Base-by-base conservation (phyloP, 2,113 vertebrate species). In the Halcyon senegalensis region DNA sequence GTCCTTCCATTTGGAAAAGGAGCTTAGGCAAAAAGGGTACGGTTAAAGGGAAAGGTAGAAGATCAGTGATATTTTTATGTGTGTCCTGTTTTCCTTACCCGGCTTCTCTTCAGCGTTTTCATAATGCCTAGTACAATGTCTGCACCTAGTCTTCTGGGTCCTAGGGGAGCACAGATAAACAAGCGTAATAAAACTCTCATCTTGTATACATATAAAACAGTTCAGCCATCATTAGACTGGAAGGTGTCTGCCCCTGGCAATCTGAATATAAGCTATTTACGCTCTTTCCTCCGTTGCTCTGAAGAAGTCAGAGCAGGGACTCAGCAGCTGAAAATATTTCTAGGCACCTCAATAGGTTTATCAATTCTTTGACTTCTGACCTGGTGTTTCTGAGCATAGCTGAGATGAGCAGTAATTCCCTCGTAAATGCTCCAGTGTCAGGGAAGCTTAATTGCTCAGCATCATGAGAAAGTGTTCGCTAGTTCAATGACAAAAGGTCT, bases 401-500 rank as follows among this genome's bases (percentile, higher is more conserved):
- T 83, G 80, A 89, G 95, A 87, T 44, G 80, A 66, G 55, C n/a
- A 13, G 70, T 89, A 95, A 92, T 96, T 96, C 94, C 62, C 43
- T 79, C 86, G 79, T 79, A 92, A 95, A 92, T 4, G 8, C 55
- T 62, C 16, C 70, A n/a, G 69, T 92, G 87, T 94, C 67, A 66
- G 80, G n/a, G 63, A 87, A 44, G 59, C 75, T 87, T 97, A 93
- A 97, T 95, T 97, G 94, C 77, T 87, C 10, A 2, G 70, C 0
- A 0, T 79, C 66, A 63, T 77, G 84, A 96, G 87, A 94, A 96
- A 92, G 67, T 67, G 77, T 79, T 94, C 19, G 2, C 50, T 84
- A 84, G 94, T 94, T 94, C 87, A 94, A 89, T 95, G 95, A 96
- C 78, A 93, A 84, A 90, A 94, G 81, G 89, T 85, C 87, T 69